These are phyloP conservation scores for Drosophila grimshawi DNA, from an alignment of 1,140 invertebrate species.

Conservation along the genomic window DNA sequence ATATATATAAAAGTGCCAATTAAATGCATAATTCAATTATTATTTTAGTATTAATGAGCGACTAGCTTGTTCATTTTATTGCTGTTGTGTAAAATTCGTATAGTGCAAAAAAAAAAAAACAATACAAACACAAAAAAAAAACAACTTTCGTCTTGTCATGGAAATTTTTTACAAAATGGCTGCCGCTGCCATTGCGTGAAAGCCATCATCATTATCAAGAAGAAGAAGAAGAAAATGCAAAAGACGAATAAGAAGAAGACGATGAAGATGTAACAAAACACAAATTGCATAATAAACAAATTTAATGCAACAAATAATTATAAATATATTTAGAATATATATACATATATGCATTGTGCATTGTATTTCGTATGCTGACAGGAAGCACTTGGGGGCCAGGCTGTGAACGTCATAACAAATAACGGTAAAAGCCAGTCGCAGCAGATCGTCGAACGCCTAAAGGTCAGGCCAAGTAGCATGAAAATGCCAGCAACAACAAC, in stretches of 20 bases:
- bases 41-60: conserved; percentile 31
- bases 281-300: conserved; percentile 2
- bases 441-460: conserved; percentile 66
- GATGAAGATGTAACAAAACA: conserved; percentile 14
- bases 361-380: conserved; percentile 34
- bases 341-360: conserved; percentile 1
- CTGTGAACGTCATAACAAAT: conserved; percentile 20
- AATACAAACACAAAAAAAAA: neutral
- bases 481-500: conserved; percentile 58
- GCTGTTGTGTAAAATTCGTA: conserved; percentile 2
- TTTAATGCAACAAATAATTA: neutral
- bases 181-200: conserved; percentile 44
- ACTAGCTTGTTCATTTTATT: conserved; percentile 10
- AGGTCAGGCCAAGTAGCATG: conserved; percentile 70
- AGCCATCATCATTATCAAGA: conserved; percentile 15
- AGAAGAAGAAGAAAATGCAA: conserved; percentile 11
- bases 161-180: conserved; percentile 53
- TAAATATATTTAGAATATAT: conserved; percentile 4
- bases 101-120: conserved; percentile 13
- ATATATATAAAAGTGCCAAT: neutral
- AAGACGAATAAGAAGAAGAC: conserved; percentile 7
- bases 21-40: conserved; percentile 36
- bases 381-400: conserved; percentile 66
- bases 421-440: conserved; percentile 72
- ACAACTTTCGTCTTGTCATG: conserved; percentile 24